Evolutionary conservation across 1,140 invertebrate genomes (phyloP).

Genomic region (Glomeris maerens): DNA sequence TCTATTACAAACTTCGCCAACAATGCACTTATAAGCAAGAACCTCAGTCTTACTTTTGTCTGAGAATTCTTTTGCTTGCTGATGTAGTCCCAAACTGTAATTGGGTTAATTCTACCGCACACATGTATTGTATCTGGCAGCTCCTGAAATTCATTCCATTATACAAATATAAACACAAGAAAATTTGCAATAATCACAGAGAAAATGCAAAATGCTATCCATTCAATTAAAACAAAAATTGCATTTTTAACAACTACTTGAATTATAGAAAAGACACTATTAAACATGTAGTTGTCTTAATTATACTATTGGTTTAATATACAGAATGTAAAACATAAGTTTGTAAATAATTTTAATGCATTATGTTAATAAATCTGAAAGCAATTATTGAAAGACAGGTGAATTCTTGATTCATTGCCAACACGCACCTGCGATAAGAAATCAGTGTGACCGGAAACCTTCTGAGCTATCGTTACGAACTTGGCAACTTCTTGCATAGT

Average conservation of each 20-base stretch:
- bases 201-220: too few species aligned
- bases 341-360: background rate
- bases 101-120: conserved; percentile 75
- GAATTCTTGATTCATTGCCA: background rate
- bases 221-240: too few species aligned
- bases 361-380: conserved; percentile 1
- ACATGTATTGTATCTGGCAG: conserved; percentile 66
- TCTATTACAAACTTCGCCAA: background rate
- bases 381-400: too few species aligned
- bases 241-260: too few species aligned
- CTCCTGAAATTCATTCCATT: conserved; percentile 39
- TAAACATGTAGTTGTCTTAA: too few species aligned
- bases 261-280: too few species aligned
- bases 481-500: conserved; percentile 82
- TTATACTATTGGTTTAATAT: too few species aligned
- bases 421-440: background rate
- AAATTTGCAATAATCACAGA: background rate
- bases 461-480: conserved; percentile 67
- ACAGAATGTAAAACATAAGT: too few species aligned
- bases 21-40: background rate
- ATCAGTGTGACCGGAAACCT: conserved; percentile 38
- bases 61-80: conserved; percentile 73
- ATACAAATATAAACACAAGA: background rate
- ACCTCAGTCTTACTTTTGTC: conserved; percentile 40
- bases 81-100: conserved; percentile 88